Conservation (phyloP, 2,888 invertebrate species). For the Drosophila nigricruria region DNA sequence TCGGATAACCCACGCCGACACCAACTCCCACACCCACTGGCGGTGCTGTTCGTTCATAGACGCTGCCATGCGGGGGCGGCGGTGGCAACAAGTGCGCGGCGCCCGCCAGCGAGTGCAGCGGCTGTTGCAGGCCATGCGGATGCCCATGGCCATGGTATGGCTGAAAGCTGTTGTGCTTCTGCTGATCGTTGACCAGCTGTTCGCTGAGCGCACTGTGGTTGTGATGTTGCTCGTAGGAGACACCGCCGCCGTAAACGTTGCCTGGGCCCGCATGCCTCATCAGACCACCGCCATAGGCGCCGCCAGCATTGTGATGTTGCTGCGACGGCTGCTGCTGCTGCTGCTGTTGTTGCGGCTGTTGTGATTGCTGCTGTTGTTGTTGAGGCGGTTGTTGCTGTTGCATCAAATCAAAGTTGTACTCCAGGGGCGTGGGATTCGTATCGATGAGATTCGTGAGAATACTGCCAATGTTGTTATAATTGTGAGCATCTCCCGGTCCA, state of each 20-base stretch:
- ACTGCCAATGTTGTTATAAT: slow-evolving; percentile 85
- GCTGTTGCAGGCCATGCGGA: slow-evolving; percentile 63
- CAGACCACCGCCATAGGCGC: slow-evolving; percentile 71
- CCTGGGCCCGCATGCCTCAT: slow-evolving; percentile 78
- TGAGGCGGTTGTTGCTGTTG: slow-evolving; percentile 70
- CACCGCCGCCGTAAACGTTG: slow-evolving; percentile 62
- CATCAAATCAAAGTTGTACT: slow-evolving; percentile 85
- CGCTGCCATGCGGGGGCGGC: slow-evolving; percentile 75
- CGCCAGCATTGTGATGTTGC: slow-evolving; percentile 61
- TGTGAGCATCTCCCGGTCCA: slow-evolving; percentile 78
- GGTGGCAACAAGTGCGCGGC: slow-evolving; percentile 76
- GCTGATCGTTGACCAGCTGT: slow-evolving; percentile 76
- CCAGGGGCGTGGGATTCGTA: slow-evolving; percentile 84
- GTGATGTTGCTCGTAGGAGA: slow-evolving; percentile 75
- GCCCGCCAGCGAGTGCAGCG: slow-evolving; percentile 67
- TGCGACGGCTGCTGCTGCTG: slow-evolving; percentile 49
- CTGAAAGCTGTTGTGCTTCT: slow-evolving; percentile 84
- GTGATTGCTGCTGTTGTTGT: slow-evolving; percentile 70
- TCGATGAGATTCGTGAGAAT: slow-evolving; percentile 85
- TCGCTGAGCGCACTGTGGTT: slow-evolving; percentile 71
- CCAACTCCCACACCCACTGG: slow-evolving; percentile 70
- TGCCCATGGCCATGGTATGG: slow-evolving; percentile 78
- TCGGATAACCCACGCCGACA: slow-evolving; percentile 72
- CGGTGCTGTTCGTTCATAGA: slow-evolving; percentile 77
- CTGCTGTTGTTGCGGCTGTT: slow-evolving; percentile 54